Evolutionary conservation across 2,888 invertebrate species (phyloP).

Genomic region (Ochlodes sylvanus): DNA sequence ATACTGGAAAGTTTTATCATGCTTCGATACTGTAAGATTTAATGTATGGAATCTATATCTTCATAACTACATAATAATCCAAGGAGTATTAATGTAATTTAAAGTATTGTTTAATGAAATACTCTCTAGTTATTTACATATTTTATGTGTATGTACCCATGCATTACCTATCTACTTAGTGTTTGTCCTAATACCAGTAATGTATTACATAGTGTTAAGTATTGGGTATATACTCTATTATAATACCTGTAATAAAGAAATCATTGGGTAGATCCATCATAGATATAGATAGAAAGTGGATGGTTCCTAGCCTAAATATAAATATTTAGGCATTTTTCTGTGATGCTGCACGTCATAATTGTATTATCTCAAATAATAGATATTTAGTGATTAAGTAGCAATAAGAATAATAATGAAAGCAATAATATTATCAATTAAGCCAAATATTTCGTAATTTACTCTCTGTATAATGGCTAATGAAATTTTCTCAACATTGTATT

Average conservation of each 20-base stretch:
- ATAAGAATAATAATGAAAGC: conserved; percentile 17
- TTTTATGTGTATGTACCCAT: neutral
- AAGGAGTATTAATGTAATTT: neutral
- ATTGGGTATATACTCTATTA: neutral
- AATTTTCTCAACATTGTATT: neutral
- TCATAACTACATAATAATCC: no score
- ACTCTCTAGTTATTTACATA: no score
- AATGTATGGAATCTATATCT: neutral
- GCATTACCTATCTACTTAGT: neutral
- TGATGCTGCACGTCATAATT: conserved; percentile 51
- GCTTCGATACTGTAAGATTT: neutral
- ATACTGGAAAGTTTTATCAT: neutral
- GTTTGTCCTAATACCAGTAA: neutral
- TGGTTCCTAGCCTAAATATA: conserved; percentile 60
- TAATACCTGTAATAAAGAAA: neutral
- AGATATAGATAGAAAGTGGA: conserved; percentile 44
- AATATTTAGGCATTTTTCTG: conserved; percentile 55
- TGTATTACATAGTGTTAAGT: neutral
- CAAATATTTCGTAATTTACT: conserved; percentile 10
- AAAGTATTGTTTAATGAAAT: neutral
- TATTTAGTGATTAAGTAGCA: conserved; percentile 9
- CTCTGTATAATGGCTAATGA: neutral
- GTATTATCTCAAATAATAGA: conserved; percentile 19
- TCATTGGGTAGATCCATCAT: conserved; percentile 3
- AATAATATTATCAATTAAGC: conserved; percentile 16